Percentiles rank a stretch among this genome's conserved stretches.
Evolutionary conservation across 2,888 invertebrate genomes (phyloP).

Genomic region (Pelosia muscerda): DNA sequence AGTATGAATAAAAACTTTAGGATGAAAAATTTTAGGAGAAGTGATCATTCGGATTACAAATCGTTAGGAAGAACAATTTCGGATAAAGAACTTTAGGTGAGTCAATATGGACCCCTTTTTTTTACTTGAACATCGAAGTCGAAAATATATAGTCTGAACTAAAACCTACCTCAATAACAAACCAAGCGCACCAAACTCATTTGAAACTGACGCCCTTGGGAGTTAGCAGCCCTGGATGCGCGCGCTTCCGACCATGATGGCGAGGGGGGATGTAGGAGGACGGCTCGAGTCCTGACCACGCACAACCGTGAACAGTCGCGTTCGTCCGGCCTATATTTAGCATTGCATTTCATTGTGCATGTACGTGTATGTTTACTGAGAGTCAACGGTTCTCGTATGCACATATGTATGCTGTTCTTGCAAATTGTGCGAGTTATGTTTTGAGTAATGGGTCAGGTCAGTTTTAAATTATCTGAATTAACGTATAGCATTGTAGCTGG

Average conservation of each 20-base stretch:
- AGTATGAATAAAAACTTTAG: no score
- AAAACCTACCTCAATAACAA: conserved; percentile 37
- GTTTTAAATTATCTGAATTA: not conserved
- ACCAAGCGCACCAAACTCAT: conserved; percentile 49
- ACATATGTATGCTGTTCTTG: conserved; percentile 1
- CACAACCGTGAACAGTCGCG: conserved; percentile 73
- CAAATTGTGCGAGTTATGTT: not conserved
- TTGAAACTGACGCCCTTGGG: conserved; percentile 58
- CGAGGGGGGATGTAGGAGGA: conserved; percentile 54
- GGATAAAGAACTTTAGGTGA: no score
- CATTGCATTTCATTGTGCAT: conserved; percentile 70
- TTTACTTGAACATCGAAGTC: not conserved
- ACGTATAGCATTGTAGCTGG: not conserved
- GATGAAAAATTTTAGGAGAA: no score
- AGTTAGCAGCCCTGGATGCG: conserved; percentile 60
- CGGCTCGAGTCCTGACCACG: conserved; percentile 78
- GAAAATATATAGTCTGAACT: not conserved
- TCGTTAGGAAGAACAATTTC: no score
- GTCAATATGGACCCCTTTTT: no score
- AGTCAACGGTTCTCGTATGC: conserved; percentile 43
- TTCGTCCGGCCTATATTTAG: conserved; percentile 79
- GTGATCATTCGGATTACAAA: no score
- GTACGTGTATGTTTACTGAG: conserved; percentile 52
- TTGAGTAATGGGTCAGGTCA: conserved; percentile 6
- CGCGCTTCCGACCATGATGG: conserved; percentile 19